These are phyloP conservation scores for Poecilia velifera DNA, from an alignment of 2,797 vertebrate species.

Conservation along the genomic window DNA sequence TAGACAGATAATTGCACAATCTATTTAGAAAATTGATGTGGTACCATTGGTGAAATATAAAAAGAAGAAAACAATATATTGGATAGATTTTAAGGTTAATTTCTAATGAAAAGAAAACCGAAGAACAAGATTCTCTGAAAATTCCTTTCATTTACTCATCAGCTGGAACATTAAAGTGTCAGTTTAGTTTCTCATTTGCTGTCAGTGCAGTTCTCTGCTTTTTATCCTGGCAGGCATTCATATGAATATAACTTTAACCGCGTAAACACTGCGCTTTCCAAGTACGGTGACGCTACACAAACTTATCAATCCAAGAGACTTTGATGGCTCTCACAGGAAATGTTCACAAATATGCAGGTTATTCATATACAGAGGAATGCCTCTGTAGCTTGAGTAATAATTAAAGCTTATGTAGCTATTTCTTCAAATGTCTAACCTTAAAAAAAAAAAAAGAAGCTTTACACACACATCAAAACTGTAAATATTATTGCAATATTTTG, in stretches of 20 bases:
- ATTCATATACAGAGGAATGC: background rate
- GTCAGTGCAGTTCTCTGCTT: background rate
- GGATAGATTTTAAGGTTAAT: background rate
- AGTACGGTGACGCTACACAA: background rate
- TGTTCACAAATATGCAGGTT: background rate
- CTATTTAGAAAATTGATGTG: constrained; percentile 2
- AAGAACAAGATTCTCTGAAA: background rate
- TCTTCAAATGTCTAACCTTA: background rate
- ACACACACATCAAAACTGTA: background rate
- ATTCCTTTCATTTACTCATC: background rate
- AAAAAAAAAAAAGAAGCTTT: background rate
- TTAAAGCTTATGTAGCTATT: background rate
- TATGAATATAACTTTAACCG: background rate
- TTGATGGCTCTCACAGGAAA: background rate
- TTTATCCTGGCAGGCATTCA: background rate
- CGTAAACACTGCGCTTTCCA: background rate
- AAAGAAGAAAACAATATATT: constrained; percentile 1
- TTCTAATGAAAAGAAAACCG: background rate
- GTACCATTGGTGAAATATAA: background rate
- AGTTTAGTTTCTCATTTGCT: background rate
- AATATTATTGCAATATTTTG: background rate
- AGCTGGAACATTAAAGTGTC: background rate
- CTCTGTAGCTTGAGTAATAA: background rate
- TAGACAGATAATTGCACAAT: background rate
- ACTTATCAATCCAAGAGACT: background rate